A percentile compares a stretch with the other conserved stretches of the same genome.
Conservation (phyloP, 2,113 vertebrate genomes). For the Lagenorhynchus albirostris region DNA sequence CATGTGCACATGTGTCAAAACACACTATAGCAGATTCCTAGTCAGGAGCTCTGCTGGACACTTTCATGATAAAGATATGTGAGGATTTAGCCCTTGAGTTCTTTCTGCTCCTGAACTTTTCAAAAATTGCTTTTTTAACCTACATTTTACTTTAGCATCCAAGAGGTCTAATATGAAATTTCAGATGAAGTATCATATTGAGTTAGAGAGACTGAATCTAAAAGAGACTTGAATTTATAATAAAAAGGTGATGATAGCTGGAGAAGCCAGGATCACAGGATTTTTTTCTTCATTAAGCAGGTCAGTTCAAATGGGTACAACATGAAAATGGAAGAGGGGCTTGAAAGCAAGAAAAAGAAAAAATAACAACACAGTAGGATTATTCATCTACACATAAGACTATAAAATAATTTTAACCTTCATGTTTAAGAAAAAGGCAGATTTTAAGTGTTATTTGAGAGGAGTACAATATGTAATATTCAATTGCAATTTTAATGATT, state of each 20-base stretch:
- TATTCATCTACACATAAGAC: neutral
- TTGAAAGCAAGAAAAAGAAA: neutral
- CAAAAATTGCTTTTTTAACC: constrained; percentile 27
- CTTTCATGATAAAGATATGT: neutral
- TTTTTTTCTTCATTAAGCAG: neutral
- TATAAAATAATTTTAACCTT: neutral
- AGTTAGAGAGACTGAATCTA: neutral
- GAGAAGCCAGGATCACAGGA: neutral
- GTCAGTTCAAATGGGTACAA: neutral
- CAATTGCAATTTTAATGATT: neutral
- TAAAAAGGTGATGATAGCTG: neutral
- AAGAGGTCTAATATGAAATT: constrained; percentile 22
- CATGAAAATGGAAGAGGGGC: neutral
- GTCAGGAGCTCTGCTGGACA: neutral
- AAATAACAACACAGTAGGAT: neutral
- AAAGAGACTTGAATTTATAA: constrained; percentile 16
- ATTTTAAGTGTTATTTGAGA: neutral
- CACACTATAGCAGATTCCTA: neutral
- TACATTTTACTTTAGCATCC: neutral
- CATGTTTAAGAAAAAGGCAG: neutral
- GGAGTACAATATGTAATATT: neutral
- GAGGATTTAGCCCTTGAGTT: neutral
- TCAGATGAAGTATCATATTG: constrained; percentile 22
- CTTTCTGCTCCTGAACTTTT: neutral
- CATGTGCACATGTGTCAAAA: neutral